Base-by-base conservation (phyloP, 2,888 invertebrate species). In the Myathropa florea region DNA sequence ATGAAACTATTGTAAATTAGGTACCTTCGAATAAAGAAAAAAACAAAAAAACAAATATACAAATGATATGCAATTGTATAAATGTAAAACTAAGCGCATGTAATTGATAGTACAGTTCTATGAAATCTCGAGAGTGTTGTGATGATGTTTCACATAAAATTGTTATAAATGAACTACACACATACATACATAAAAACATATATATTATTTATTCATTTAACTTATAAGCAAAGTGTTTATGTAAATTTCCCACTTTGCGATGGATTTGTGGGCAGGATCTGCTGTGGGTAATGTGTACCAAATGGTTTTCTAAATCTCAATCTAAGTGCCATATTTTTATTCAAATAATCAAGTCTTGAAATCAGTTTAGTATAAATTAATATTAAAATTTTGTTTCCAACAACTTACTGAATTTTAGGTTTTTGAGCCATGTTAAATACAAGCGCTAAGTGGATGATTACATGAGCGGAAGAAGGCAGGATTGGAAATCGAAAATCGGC, bases 101-200 rank as follows among this genome's bases (percentile, higher is more conserved):
- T 87, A 88, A 79, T 88, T 79, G 76, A 88, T 82, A 88, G 83
- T 73, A 79, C 70, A 83, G 80, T 81, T 88, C 78, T 86, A 80
- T 87, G 70, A 89, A 91, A 91, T 92, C 92, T 92, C 92, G 90
- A 91, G 90, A 91, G 92, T 91, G 92, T 92, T 92, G 92, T 92
- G 92, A 92, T 91, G 83, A 79, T 83, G 88, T 86, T 88, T 89
- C 88, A 88, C 86, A 87, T 83, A 77, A 87, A 79, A 83, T 83
- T 83, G 83, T 78, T 83, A 83, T 28, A 73, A 30, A 64, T 59
- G 71, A 79, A 65, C 60, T 65, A 76, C 33, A 70, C 21, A 71
- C 23, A 61, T 60, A 65, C 68, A 79, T 23, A 73, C 53, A 64
- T 61, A 82, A 21, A 60, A 26, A 68, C 21, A 78, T 14, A 36